Percentiles rank a stretch among this genome's conserved stretches.
These are phyloP conservation scores for Fulmarus glacialis DNA, from an alignment of 2,113 vertebrate genomes.

Conservation along the genomic window DNA sequence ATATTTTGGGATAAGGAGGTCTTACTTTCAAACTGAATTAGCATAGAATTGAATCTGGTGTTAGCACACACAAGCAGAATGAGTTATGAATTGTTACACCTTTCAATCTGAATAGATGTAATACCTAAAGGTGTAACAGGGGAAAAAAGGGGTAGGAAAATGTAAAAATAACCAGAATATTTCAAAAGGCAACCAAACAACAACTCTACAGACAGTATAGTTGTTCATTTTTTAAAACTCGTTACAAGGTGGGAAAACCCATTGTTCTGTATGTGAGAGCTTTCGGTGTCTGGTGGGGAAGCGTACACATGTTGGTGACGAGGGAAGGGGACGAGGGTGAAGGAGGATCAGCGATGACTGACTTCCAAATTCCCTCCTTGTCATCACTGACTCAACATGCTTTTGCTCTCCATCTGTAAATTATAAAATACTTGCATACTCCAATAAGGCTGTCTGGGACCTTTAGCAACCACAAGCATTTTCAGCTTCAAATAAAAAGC, in stretches of 20 bases:
- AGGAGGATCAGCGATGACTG: not conserved
- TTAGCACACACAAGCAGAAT: not conserved
- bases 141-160: not conserved
- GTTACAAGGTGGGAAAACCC: not conserved
- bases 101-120: not conserved
- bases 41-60: not conserved
- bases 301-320: accelerated
- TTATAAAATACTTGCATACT: not conserved
- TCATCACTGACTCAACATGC: not conserved
- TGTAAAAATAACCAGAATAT: not conserved
- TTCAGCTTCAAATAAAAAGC: not conserved
- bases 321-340: not conserved
- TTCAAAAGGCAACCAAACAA: not conserved
- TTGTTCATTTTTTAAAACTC: accelerated
- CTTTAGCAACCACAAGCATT: not conserved
- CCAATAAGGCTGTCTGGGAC: not conserved
- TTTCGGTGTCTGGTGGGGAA: not conserved
- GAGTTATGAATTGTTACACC: no score
- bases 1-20: not conserved
- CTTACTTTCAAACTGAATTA: not conserved
- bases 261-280: not conserved
- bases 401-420: not conserved
- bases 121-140: not conserved
- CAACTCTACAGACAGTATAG: not conserved
- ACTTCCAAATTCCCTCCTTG: not conserved